phyloP scores from a whole-genome alignment of 2,888 invertebrate species.

The Himalopsyche japonica region DNA sequence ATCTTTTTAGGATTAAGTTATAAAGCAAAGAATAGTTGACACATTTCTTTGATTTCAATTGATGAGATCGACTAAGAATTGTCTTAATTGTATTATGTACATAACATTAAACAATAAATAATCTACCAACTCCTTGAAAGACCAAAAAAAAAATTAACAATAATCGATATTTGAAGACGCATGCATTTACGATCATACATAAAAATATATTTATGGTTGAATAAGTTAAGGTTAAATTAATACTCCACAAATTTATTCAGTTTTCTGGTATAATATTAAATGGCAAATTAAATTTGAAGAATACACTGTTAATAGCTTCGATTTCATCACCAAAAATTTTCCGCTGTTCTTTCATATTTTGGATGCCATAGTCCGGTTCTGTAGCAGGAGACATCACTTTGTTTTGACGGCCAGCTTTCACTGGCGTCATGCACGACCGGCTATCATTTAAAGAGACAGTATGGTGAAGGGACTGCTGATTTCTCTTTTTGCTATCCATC shows the following conservation, averaged over 20 bases:
- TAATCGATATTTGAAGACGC: no score
- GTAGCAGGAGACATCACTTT: conserved; percentile 47
- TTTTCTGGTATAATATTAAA: conserved; percentile 13
- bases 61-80: no score
- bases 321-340: conserved; percentile 54
- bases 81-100: no score
- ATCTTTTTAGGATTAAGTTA: no score
- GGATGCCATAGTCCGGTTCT: conserved; percentile 54
- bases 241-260: no score
- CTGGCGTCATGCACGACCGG: conserved; percentile 43
- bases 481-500: conserved; percentile 33
- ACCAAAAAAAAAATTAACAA: no score
- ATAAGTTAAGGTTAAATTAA: background rate
- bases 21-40: no score
- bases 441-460: conserved; percentile 42
- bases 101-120: no score
- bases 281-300: conserved; percentile 49
- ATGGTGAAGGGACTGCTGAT: background rate
- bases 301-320: conserved; percentile 54
- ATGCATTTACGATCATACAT: no score
- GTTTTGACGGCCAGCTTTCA: conserved; percentile 42
- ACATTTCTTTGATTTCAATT: no score
- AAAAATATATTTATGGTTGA: no score
- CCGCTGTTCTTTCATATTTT: conserved; percentile 48
- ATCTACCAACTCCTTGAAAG: no score